Evolutionary conservation across 2,888 invertebrate species (phyloP), one percentile per base, ranked within the genome.

Genomic region (Junonia oenone): DNA sequence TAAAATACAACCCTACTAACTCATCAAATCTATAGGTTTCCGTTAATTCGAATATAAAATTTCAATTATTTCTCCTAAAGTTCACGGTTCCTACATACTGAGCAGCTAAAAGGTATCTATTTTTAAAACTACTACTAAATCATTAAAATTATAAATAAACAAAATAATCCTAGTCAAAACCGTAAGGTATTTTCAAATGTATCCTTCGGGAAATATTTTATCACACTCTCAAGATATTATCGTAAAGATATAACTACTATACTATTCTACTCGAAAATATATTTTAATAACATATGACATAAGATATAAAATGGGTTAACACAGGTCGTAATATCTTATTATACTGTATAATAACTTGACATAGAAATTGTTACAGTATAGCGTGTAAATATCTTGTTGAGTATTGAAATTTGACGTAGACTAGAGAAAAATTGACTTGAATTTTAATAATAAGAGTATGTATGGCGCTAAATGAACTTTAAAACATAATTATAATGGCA

Each of bases 301-400:
- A 40, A 40, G 17, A 19, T 19, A 5, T 11, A 19, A 40, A n/a
- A 19, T 19, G 38, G 38, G 11, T 40, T 40, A 40, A 37, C 17
- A 40, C 38, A 40, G 38, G 38, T 40, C 17, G 11, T 11, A 40
- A 19, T 40, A 22, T 22, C 22, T 22, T 22, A 22, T 22, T 22
- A 19, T 40, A 19, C 17, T 19, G n/a, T 11, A 15, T 14, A 11
- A 15, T 38, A 11, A 40, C 11, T 19, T 19, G 55, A 56, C 70
- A 73, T 75, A 75, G 69, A 74, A 68, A 70, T 80, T 83, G 83
- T 85, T 84, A 77, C 65, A 71, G 65, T 83, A 81, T 77, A 73
- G 66, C 19, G 68, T 75, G 73, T 75, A 68, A 68, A 76, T 75
- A 71, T 73, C 76, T 78, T 78, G 77, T 84, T 84, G 81, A 81